These are phyloP conservation scores for Bruchidius siliquastri DNA, from an alignment of 2,888 invertebrate genomes.

Conservation along the genomic window DNA sequence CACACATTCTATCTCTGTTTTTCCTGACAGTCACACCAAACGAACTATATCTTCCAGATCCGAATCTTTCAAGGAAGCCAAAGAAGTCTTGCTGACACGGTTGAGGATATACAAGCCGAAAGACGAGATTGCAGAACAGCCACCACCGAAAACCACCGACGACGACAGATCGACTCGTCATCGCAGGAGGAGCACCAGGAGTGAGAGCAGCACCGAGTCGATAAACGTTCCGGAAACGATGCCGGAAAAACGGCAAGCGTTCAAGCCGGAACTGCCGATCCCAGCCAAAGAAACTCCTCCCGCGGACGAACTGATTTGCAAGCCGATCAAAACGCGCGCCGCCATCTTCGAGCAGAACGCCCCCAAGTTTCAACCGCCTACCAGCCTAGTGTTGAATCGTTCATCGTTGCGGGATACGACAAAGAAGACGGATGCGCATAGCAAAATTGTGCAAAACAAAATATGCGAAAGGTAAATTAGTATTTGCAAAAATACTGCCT, in stretches of 20 bases:
- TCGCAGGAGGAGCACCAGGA: constrained; percentile 25
- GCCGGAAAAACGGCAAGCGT: no score
- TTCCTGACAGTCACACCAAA: neutral
- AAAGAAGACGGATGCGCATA: constrained; percentile 19
- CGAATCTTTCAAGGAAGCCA: constrained; percentile 67
- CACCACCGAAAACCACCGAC: constrained; percentile 9
- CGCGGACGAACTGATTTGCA: constrained; percentile 18
- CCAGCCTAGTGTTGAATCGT: constrained; percentile 7
- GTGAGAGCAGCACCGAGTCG: constrained; percentile 22
- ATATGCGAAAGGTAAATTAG: neutral
- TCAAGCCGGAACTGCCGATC: neutral
- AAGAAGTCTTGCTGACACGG: constrained; percentile 50
- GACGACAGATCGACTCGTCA: constrained; percentile 16
- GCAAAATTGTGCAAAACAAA: constrained; percentile 12
- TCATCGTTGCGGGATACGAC: constrained; percentile 7
- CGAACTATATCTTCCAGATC: constrained; percentile 50
- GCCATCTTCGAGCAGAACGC: constrained; percentile 37
- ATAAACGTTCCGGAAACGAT: neutral
- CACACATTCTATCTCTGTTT: no score
- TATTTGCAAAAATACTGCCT: no score
- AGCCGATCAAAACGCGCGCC: constrained; percentile 34
- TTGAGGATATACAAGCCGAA: constrained; percentile 44
- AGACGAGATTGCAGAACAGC: constrained; percentile 22
- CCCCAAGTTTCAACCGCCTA: constrained; percentile 20
- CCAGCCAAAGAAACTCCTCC: constrained; percentile 6